These are phyloP conservation scores for Oncorhynchus clarkii DNA, from an alignment of 2,113 vertebrate genomes.

Conservation along the genomic window DNA sequence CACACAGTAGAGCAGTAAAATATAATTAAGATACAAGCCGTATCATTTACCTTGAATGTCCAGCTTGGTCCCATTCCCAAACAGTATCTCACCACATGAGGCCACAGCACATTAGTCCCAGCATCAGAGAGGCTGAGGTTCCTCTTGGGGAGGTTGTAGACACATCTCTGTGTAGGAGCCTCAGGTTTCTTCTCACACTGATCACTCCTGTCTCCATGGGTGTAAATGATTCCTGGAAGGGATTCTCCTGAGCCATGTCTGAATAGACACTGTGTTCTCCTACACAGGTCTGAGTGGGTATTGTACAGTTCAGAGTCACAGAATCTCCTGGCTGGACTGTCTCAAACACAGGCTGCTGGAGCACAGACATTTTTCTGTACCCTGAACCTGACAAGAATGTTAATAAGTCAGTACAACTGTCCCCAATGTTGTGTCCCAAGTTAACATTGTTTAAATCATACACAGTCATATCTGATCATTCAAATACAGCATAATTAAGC, in stretches of 20 bases:
- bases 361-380: neutral
- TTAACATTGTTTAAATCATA: too few relatives aligned
- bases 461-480: too few relatives aligned
- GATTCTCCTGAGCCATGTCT: neutral
- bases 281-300: neutral
- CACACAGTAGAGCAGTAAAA: too few relatives aligned
- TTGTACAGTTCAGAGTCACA: neutral
- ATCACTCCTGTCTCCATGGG: too few relatives aligned
- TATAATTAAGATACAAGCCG: neutral
- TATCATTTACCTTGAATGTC: neutral
- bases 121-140: neutral
- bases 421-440: too few relatives aligned
- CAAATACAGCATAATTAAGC: too few relatives aligned
- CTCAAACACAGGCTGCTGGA: neutral
- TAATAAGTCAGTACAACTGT: too few relatives aligned
- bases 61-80: conserved; percentile 5
- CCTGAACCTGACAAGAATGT: neutral
- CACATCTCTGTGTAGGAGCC: too few relatives aligned
- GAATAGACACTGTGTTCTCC: neutral
- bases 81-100: neutral
- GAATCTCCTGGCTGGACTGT: neutral
- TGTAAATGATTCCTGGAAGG: neutral
- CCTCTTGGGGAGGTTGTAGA: neutral
- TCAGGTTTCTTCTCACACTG: too few relatives aligned
- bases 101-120: conserved; percentile 1